These are phyloP conservation scores for Oligia fasciuncula DNA, from an alignment of 2,888 invertebrate species.

Conservation along the genomic window DNA sequence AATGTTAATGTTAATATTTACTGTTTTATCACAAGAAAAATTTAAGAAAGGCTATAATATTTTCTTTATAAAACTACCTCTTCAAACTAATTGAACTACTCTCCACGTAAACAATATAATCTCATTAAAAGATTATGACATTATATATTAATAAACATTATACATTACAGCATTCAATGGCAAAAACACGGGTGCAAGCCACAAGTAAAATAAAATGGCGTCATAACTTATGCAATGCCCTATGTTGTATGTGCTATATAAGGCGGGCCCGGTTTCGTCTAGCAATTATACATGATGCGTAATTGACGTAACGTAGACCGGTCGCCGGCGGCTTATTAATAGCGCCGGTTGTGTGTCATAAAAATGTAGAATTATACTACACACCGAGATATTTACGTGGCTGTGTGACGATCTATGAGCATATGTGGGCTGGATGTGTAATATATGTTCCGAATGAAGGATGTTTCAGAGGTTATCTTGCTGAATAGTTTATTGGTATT, in stretches of 20 bases:
- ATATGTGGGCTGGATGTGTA: background rate
- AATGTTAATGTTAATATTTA: background rate
- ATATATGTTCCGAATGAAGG: slow-evolving; percentile 3
- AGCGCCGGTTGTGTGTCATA: slow-evolving; percentile 68
- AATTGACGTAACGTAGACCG: slow-evolving; percentile 84
- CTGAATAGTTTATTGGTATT: background rate
- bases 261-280: slow-evolving; percentile 67
- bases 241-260: slow-evolving; percentile 63
- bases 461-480: background rate
- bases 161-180: slow-evolving; percentile 3
- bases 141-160: slow-evolving; percentile 32
- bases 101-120: background rate
- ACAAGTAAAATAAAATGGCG: slow-evolving; percentile 53
- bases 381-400: slow-evolving; percentile 32
- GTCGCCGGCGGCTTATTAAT: slow-evolving; percentile 71
- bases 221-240: slow-evolving; percentile 68
- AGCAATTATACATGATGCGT: slow-evolving; percentile 77
- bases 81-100: background rate
- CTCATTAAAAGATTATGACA: slow-evolving; percentile 21
- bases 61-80: background rate
- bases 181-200: slow-evolving; percentile 37
- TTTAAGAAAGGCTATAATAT: background rate
- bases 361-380: slow-evolving; percentile 54
- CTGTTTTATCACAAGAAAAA: background rate
- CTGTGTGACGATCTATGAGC: slow-evolving; percentile 29